Conservation (phyloP, 2,797 vertebrate species). For the Sebastes kiyomatsui region DNA sequence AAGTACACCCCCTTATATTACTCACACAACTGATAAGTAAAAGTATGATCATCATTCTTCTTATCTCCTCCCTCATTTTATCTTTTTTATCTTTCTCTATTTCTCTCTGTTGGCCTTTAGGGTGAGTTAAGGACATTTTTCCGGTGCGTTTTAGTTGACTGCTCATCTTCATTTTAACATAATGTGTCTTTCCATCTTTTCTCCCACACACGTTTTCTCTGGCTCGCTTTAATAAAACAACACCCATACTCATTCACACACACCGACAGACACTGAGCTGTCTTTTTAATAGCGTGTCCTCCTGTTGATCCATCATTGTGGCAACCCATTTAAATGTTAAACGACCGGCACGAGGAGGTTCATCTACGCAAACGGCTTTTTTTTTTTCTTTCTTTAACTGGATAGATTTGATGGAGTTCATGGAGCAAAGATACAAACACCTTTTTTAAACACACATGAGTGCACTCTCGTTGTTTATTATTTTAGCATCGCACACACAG, state of each 20-base stretch:
- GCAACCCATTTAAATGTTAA: slow-evolving; percentile 68
- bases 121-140: slow-evolving; percentile 2
- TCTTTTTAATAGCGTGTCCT: slow-evolving; percentile 50
- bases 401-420: slow-evolving; percentile 54
- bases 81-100: neutral
- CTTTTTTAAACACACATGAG: slow-evolving; percentile 36
- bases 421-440: slow-evolving; percentile 33
- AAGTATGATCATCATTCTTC: slow-evolving; percentile 15
- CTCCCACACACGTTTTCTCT: slow-evolving; percentile 17
- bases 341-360: slow-evolving; percentile 46
- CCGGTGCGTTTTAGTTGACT: slow-evolving; percentile 13
- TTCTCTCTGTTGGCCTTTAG: slow-evolving; percentile 18
- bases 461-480: slow-evolving; percentile 9
- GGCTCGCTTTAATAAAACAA: slow-evolving; percentile 45
- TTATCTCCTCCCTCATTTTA: neutral
- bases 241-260: neutral
- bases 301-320: slow-evolving; percentile 61
- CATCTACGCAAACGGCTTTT: slow-evolving; percentile 48
- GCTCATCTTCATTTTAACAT: slow-evolving; percentile 33
- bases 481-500: slow-evolving; percentile 8
- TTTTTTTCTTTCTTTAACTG: slow-evolving; percentile 5
- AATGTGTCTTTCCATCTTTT: slow-evolving; percentile 36
- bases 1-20: neutral
- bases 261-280: slow-evolving; percentile 28
- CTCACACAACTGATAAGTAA: neutral